Conservation (phyloP, 2,797 vertebrate genomes). For the Setipinna tenuifilis region DNA sequence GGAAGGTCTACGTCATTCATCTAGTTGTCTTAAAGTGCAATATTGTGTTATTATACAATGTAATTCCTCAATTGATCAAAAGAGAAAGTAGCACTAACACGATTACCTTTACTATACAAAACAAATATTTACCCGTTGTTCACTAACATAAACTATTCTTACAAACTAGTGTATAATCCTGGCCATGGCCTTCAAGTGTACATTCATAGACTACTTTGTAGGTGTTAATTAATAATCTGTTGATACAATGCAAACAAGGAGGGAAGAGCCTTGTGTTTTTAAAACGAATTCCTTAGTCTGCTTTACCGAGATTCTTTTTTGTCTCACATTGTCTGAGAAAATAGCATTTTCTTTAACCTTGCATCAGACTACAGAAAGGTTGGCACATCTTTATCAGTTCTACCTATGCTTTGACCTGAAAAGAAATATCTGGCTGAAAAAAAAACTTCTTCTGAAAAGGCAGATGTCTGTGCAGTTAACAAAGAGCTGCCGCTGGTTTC, state of each 20-base stretch:
- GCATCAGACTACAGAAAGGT: slow-evolving; percentile 66
- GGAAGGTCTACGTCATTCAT: neutral
- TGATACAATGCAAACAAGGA: neutral
- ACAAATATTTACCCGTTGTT: too few relatives aligned
- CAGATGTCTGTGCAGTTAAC: neutral
- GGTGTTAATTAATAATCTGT: neutral
- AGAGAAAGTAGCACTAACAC: neutral
- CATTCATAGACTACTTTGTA: neutral
- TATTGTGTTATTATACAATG: neutral
- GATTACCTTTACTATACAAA: too few relatives aligned
- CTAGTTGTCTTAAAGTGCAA: neutral
- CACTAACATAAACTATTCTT: too few relatives aligned
- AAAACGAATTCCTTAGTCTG: neutral
- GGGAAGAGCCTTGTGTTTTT: neutral
- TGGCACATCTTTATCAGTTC: slow-evolving; percentile 63
- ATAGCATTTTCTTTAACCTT: slow-evolving; percentile 50
- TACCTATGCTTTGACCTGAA: slow-evolving; percentile 42
- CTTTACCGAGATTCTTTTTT: neutral
- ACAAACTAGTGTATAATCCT: neutral
- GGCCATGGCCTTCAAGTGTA: neutral
- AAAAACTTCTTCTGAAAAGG: slow-evolving; percentile 31
- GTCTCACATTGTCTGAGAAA: neutral
- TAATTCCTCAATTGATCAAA: neutral
- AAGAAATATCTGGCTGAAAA: slow-evolving; percentile 24
- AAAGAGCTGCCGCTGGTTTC: neutral